phyloP scores from a whole-genome alignment of 2,888 invertebrate genomes.

The Hemistola chrysoprasaria region DNA sequence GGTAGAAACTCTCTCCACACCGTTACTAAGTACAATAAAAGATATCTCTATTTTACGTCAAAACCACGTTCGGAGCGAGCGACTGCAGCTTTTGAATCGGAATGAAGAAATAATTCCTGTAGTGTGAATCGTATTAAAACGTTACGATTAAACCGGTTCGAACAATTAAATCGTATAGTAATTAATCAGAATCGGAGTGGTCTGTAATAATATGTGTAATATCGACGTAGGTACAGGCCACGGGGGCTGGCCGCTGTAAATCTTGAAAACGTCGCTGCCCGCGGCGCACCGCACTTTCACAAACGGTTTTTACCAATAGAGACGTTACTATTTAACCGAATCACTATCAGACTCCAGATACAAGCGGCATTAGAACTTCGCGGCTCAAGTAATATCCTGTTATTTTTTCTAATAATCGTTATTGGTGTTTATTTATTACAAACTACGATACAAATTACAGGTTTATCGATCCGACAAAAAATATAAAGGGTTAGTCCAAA shows the following conservation, averaged over 20 bases:
- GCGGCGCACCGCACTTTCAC: slow-evolving; percentile 71
- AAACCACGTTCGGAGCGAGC: slow-evolving; percentile 56
- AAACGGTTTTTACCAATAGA: slow-evolving; percentile 74
- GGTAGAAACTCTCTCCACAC: slow-evolving; percentile 54
- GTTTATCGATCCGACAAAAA: slow-evolving; percentile 76
- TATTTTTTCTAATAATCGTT: slow-evolving; percentile 81
- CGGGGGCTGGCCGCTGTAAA: slow-evolving; percentile 66
- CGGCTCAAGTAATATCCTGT: slow-evolving; percentile 74
- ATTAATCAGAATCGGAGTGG: slow-evolving; percentile 71
- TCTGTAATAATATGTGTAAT: slow-evolving; percentile 77
- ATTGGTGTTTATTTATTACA: slow-evolving; percentile 82
- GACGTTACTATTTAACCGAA: slow-evolving; percentile 73
- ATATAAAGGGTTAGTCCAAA: slow-evolving; percentile 79
- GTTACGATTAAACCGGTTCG: slow-evolving; percentile 61
- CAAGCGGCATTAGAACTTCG: slow-evolving; percentile 69
- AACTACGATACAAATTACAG: slow-evolving; percentile 77
- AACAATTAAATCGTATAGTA: slow-evolving; percentile 66
- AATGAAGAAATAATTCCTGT: slow-evolving; percentile 66
- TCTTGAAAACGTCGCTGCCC: slow-evolving; percentile 63
- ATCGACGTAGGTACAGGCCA: slow-evolving; percentile 54
- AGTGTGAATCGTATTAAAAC: slow-evolving; percentile 64
- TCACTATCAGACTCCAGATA: slow-evolving; percentile 55
- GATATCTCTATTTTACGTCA: slow-evolving; percentile 66
- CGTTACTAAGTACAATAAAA: slow-evolving; percentile 55
- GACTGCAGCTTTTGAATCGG: slow-evolving; percentile 49